These are phyloP conservation scores for Lycia hirtaria DNA, from an alignment of 2,888 invertebrate species.

Conservation along the genomic window DNA sequence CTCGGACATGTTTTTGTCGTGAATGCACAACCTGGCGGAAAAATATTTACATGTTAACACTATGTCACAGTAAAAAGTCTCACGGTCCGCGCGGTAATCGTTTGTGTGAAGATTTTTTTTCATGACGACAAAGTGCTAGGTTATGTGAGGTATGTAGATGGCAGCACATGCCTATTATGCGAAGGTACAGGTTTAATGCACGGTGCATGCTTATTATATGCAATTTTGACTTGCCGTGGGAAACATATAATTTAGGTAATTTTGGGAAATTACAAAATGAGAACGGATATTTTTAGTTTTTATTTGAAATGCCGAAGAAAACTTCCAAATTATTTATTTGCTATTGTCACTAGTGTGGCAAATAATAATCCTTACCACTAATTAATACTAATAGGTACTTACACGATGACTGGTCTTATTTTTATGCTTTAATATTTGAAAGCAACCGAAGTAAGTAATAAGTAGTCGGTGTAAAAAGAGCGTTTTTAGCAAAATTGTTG, in stretches of 20 bases:
- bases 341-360: no score
- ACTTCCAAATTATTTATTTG: no score
- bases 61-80: slow-evolving; percentile 5
- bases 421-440: no score
- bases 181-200: slow-evolving; percentile 27
- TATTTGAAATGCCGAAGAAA: neutral
- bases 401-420: no score
- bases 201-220: slow-evolving; percentile 32
- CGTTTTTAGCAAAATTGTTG: no score
- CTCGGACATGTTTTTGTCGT: slow-evolving; percentile 34
- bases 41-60: slow-evolving; percentile 15
- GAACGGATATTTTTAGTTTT: neutral
- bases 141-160: slow-evolving; percentile 2
- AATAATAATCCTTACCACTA: no score
- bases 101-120: neutral
- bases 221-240: slow-evolving; percentile 28
- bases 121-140: slow-evolving; percentile 19
- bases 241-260: slow-evolving; percentile 13
- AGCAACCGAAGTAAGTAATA: no score
- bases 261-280: slow-evolving; percentile 7
- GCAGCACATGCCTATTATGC: slow-evolving; percentile 20
- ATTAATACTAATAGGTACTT: no score
- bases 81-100: no score
- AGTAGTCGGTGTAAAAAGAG: no score
- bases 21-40: slow-evolving; percentile 37